Percentiles rank a stretch among this genome's conserved stretches.
Conservation (phyloP, 2,888 invertebrate genomes). For the Mycogona germanica region DNA sequence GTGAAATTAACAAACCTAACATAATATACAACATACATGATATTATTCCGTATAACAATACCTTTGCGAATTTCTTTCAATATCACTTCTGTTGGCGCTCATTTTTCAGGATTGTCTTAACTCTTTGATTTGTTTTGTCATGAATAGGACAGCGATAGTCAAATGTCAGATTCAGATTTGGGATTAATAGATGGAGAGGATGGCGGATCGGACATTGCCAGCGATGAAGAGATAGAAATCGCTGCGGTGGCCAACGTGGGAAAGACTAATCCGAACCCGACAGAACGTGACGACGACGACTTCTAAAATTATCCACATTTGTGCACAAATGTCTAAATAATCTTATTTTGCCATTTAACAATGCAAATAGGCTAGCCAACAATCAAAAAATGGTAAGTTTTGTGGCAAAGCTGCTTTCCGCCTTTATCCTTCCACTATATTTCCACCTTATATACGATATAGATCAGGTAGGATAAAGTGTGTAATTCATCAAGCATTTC, state of each 20-base stretch:
- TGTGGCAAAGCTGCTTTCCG: background rate
- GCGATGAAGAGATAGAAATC: conserved; percentile 19
- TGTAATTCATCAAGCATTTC: too few relatives aligned
- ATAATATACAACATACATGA: too few relatives aligned
- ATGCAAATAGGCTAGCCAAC: too few relatives aligned
- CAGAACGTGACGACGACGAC: conserved; percentile 16
- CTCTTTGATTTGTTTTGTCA: background rate
- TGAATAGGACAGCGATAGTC: conserved; percentile 28
- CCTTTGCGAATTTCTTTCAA: too few relatives aligned
- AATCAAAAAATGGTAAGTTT: background rate
- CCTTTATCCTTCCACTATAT: too few relatives aligned
- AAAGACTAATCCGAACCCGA: background rate
- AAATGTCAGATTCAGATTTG: conserved; percentile 40
- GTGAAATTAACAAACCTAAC: too few relatives aligned
- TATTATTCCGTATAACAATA: too few relatives aligned
- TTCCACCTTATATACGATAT: too few relatives aligned
- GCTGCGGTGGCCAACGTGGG: background rate
- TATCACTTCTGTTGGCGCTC: too few relatives aligned
- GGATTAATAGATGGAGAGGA: conserved; percentile 45
- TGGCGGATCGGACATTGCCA: conserved; percentile 20
- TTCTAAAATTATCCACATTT: background rate
- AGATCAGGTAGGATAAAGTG: too few relatives aligned
- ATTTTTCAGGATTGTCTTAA: too few relatives aligned
- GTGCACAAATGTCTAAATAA: background rate
- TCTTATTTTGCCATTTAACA: too few relatives aligned